phyloP scores from a whole-genome alignment of 37 sponge, comb jelly and placozoan genomes.

The Corticium candelabrum region DNA sequence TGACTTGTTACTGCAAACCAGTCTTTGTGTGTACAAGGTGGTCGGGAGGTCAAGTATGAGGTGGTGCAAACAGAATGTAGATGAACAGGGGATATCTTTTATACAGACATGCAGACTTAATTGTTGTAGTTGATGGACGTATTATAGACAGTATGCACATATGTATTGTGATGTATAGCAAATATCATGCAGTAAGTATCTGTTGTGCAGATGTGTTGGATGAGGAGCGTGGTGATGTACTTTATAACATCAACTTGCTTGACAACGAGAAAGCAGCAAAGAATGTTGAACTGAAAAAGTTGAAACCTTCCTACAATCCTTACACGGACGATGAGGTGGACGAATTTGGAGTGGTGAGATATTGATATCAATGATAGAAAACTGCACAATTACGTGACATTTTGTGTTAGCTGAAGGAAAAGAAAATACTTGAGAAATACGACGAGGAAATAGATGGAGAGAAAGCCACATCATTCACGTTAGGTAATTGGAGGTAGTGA shows the following conservation, averaged over 20 bases:
- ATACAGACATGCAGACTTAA: too few relatives aligned
- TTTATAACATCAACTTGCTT: constrained; percentile 71
- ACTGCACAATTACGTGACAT: background rate
- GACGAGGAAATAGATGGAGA: constrained; percentile 86
- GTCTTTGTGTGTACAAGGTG: too few relatives aligned
- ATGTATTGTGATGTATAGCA: too few relatives aligned
- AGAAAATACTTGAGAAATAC: constrained; percentile 63
- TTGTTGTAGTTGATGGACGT: background rate
- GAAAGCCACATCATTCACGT: constrained; percentile 57
- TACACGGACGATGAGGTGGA: constrained; percentile 68
- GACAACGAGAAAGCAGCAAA: constrained; percentile 61
- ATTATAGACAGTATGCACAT: too few relatives aligned
- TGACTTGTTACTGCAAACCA: too few relatives aligned
- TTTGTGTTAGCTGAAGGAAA: constrained; percentile 32
- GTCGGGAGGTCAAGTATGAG: too few relatives aligned
- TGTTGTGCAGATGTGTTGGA: too few relatives aligned
- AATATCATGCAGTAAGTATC: too few relatives aligned
- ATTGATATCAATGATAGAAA: background rate
- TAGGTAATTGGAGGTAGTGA: constrained; percentile 36
- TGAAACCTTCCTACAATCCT: constrained; percentile 53
- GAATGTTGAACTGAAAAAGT: constrained; percentile 60
- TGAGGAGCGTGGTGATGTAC: constrained; percentile 51
- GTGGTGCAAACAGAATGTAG: too few relatives aligned
- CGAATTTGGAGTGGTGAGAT: constrained; percentile 26
- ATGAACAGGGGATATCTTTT: too few relatives aligned